Base-by-base conservation (phyloP, 2,888 invertebrate genomes). In the Acrobeloides nanus region DNA sequence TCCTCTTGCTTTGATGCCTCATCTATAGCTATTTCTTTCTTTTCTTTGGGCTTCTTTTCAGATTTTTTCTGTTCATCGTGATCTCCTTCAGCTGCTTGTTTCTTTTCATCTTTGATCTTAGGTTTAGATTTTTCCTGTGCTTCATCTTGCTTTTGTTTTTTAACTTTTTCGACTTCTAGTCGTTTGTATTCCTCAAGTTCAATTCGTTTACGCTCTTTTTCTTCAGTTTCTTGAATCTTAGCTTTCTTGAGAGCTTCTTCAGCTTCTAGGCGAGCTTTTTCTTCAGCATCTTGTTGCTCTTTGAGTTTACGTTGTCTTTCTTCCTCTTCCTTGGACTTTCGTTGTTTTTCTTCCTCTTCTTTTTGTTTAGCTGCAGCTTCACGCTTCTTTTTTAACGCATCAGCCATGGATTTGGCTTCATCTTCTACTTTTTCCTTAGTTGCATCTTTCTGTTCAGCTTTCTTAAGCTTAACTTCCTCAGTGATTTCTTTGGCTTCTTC, bases 1-100 rank as follows among this genome's bases (percentile, higher is more conserved):
- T 39, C 43, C 33, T 7, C 49, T 21, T 46, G 18, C 5, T 15
- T n/a, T n/a, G n/a, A n/a, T n/a, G n/a, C n/a, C n/a, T n/a, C 7
- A 4, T 45, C 46, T 7, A 27, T 15, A 24, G 47, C 42, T 6
- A 7, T 10, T 7, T 17, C 6, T 12, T 24, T 18, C 3, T 26
- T 42, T 21, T 1, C 49, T 3, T 12, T 38, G 7, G 53, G 2
- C 32, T 46, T 46, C 52, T 46, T 17, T 12, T 18, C 25, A 2
- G 4, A n/a, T n/a, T n/a, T n/a, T n/a, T n/a, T n/a, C n/a, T n/a
- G n/a, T n/a, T n/a, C n/a, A n/a, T n/a, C n/a, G n/a, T n/a, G n/a
- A n/a, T n/a, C n/a, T n/a, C n/a, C n/a, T n/a, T n/a, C 3, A 48
- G 47, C 53, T 3, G 24, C 51, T 51, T 49, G 33, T 18, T 50